phyloP scores from a whole-genome alignment of 1,140 invertebrate species.

The Zaprionus gabonicus region DNA sequence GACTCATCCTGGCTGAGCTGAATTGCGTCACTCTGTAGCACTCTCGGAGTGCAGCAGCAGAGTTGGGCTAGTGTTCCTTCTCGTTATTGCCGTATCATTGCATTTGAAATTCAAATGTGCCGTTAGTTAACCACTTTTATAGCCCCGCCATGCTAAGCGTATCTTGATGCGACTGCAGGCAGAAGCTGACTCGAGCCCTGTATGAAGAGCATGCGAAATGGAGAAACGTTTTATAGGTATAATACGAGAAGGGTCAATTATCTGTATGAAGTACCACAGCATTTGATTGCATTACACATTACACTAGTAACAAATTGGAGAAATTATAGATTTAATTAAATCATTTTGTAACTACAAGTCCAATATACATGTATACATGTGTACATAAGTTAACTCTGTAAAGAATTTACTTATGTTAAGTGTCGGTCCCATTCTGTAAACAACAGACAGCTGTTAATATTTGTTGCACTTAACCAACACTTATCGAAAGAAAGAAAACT shows the following conservation, averaged over 20 bases:
- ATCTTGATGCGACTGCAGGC: slow-evolving; percentile 37
- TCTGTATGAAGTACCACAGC: background rate
- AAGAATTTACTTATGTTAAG: too few relatives aligned
- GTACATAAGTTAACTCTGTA: background rate
- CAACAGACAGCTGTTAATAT: too few relatives aligned
- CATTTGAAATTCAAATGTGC: slow-evolving; percentile 62
- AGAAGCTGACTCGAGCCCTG: background rate
- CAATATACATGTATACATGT: too few relatives aligned
- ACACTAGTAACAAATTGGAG: background rate
- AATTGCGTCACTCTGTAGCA: background rate
- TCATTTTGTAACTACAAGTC: too few relatives aligned
- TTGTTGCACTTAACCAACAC: too few relatives aligned
- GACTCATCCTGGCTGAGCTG: slow-evolving; percentile 4
- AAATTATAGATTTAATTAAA: background rate
- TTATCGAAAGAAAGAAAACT: too few relatives aligned
- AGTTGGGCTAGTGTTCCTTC: slow-evolving; percentile 21
- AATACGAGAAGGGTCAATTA: background rate
- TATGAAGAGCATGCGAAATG: background rate
- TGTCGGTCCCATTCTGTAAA: too few relatives aligned
- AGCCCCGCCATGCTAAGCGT: slow-evolving; percentile 40
- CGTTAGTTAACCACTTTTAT: slow-evolving; percentile 55
- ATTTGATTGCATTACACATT: background rate
- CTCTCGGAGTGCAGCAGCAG: slow-evolving; percentile 5
- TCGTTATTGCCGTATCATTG: slow-evolving; percentile 64
- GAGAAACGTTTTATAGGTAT: background rate